phyloP scores from a whole-genome alignment of 2,888 invertebrate species.

The Leucoma salicis region DNA sequence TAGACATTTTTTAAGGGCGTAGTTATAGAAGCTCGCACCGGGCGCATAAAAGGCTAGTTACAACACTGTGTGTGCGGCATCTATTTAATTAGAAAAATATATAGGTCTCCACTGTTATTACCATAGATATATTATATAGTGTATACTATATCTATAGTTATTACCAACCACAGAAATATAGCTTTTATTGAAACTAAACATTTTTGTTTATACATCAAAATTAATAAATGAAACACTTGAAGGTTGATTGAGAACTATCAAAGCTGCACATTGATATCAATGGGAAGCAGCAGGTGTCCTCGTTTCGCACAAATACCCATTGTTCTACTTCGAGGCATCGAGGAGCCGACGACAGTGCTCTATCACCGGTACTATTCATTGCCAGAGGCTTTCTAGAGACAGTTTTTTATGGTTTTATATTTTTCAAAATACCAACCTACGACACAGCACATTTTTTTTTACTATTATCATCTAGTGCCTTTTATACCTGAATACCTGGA shows the following conservation, averaged over 20 bases:
- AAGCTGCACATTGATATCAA: constrained; percentile 65
- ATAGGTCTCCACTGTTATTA: too few relatives aligned
- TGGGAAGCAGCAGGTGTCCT: constrained; percentile 64
- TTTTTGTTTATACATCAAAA: not conserved
- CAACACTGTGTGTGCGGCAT: too few relatives aligned
- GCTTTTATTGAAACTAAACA: too few relatives aligned
- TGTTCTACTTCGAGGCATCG: constrained; percentile 13
- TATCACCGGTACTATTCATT: constrained; percentile 4
- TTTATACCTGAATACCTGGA: too few relatives aligned
- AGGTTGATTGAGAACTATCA: constrained; percentile 59
- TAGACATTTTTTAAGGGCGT: too few relatives aligned
- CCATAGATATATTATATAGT: too few relatives aligned
- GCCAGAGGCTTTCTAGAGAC: not conserved
- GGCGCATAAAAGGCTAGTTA: too few relatives aligned
- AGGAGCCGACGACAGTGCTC: constrained; percentile 9
- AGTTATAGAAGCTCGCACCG: too few relatives aligned
- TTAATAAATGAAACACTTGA: constrained; percentile 39
- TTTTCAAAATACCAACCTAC: not conserved
- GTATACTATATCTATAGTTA: too few relatives aligned
- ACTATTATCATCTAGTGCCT: not conserved
- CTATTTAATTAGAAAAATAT: too few relatives aligned
- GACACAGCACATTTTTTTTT: not conserved
- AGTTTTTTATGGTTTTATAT: not conserved
- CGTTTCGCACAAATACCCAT: constrained; percentile 36
- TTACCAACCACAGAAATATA: too few relatives aligned